A percentile compares a stretch with the other conserved stretches of the same genome.
Evolutionary conservation across 2,797 vertebrate species (phyloP).

Genomic region (Sebastiscus albofasciatus): DNA sequence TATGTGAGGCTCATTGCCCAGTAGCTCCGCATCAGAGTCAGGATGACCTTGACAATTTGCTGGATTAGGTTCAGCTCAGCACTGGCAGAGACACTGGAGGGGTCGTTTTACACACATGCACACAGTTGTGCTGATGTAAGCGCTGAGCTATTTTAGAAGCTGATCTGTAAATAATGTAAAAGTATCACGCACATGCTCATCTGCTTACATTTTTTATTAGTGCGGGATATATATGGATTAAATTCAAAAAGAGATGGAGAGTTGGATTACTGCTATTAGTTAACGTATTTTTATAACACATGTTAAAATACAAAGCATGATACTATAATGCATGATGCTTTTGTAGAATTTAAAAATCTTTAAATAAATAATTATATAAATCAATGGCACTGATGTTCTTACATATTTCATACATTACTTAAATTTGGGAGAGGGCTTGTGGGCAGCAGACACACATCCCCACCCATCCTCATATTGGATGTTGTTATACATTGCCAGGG

Average conservation of each 20-base stretch:
- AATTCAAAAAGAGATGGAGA: neutral
- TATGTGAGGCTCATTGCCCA: constrained; percentile 21
- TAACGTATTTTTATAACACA: neutral
- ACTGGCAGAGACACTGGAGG: constrained; percentile 6
- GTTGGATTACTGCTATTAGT: neutral
- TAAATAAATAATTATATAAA: neutral
- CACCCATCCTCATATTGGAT: neutral
- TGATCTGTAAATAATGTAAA: constrained; percentile 54
- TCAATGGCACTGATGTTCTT: neutral
- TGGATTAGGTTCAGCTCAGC: constrained; percentile 36
- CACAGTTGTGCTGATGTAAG: constrained; percentile 32
- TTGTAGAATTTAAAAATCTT: neutral
- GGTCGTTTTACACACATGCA: constrained; percentile 53
- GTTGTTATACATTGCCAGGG: neutral
- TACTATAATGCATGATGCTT: neutral
- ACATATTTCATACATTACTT: constrained; percentile 11
- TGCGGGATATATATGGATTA: neutral
- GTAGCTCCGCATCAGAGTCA: constrained; percentile 32
- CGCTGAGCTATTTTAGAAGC: constrained; percentile 51
- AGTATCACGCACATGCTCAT: constrained; percentile 15
- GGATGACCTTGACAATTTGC: constrained; percentile 51
- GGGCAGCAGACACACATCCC: neutral
- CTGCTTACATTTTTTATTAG: constrained; percentile 32
- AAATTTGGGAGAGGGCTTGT: constrained; percentile 5
- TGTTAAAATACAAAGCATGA: neutral